phyloP scores from a whole-genome alignment of 2,113 vertebrate species.

The Petaurus breviceps region DNA sequence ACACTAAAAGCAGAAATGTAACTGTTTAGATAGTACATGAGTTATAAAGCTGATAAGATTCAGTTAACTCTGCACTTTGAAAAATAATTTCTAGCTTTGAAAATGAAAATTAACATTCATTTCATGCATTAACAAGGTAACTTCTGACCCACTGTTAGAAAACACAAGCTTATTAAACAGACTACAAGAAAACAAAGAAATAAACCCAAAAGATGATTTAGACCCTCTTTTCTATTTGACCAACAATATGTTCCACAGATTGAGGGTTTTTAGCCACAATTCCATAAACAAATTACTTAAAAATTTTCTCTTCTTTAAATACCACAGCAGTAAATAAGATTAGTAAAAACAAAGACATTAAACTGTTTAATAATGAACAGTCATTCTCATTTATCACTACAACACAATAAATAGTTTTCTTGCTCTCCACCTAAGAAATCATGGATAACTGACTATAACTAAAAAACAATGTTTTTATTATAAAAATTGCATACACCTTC shows the following conservation, averaged over 20 bases:
- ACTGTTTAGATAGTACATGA: background rate
- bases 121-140: background rate
- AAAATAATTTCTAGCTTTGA: background rate
- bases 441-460: background rate
- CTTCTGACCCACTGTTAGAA: conserved; percentile 6
- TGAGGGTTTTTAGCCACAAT: background rate
- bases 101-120: conserved; percentile 27
- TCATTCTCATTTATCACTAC: background rate
- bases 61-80: background rate
- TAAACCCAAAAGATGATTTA: background rate
- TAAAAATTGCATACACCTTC: background rate
- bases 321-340: background rate
- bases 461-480: background rate
- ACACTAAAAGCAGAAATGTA: background rate
- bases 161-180: conserved; percentile 10
- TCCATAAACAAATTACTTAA: background rate
- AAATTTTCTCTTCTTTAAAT: background rate
- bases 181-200: conserved; percentile 29
- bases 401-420: background rate
- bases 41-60: background rate
- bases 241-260: background rate
- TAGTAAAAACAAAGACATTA: background rate
- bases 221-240: background rate
- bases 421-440: background rate
- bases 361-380: background rate